Base-by-base conservation (phyloP, 2,888 invertebrate species). In the Stenichneumon culpator region DNA sequence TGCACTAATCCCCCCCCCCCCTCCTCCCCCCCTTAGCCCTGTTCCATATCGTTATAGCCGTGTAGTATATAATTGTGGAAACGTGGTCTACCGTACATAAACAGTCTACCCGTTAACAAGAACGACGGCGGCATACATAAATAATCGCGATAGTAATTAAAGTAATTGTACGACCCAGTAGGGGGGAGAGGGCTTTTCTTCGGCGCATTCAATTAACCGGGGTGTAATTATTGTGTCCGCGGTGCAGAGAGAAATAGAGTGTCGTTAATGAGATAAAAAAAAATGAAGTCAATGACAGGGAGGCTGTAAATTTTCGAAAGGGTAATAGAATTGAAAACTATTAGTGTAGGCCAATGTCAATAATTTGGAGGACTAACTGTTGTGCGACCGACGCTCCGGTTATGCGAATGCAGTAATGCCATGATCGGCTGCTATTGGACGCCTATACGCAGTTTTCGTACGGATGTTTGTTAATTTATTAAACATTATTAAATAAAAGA, bases 111-210 rank as follows among this genome's bases (percentile, higher is more conserved):
- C 47, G 63, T 65, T 63, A 63, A 79, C 63, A 50, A 9, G 50
- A 54, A 36, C n/a, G 16, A 22, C 44, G 32, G 16, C 25, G 22
- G 22, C 25, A 68, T 69, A 22, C 57, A 44, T 57, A 47, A 69
- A 69, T 78, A 78, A 44, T 32, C 57, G 78, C 25, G 57, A 70
- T 50, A 70, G 50, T 70, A 79, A 79, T 79, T 70, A 36, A 44
- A 44, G 32, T 50, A 63, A 79, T 79, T 79, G 70, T 57, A 70
- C 32, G n/a, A 14, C 19, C n/a, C 36, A 39, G 52, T 28, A 6
- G n/a, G 6, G 32, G 28, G 5, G 9, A 25, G 54, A 1, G 54
- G 54, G 3, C 25, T 22, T 57, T 57, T 57, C 22, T 25, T 25
- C 57, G 22, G 14, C 0, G 57, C 57, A 57, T 57, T 57, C 25